Conservation (phyloP, 2,797 vertebrate species). For the Alectoris magna region DNA sequence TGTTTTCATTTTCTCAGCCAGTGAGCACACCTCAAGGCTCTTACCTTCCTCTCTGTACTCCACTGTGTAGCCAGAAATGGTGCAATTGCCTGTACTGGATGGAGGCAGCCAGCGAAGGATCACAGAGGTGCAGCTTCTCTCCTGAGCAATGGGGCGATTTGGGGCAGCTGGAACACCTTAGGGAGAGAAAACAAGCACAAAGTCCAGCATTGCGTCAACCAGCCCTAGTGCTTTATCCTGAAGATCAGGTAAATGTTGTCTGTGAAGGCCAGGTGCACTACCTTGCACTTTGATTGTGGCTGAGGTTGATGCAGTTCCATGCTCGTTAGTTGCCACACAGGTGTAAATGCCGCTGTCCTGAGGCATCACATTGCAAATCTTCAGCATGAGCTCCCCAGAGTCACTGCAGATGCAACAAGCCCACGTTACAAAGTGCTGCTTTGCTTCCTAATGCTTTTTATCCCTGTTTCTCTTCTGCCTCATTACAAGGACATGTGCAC, state of each 20-base stretch:
- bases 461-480: background rate
- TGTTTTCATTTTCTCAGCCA: background rate
- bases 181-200: background rate
- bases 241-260: fast-evolving
- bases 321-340: constrained; percentile 93
- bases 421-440: background rate
- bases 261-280: constrained; percentile 53
- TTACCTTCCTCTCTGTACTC: constrained; percentile 96
- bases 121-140: constrained; percentile 92
- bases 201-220: background rate
- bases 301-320: constrained; percentile 90
- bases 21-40: background rate
- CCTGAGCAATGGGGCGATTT: constrained; percentile 93
- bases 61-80: constrained; percentile 93
- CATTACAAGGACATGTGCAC: background rate
- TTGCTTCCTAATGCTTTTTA: background rate
- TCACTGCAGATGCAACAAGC: constrained; percentile 82
- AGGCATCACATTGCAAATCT: constrained; percentile 97
- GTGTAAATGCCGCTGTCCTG: constrained; percentile 99
- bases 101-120: constrained; percentile 96
- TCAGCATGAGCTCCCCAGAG: constrained; percentile 93
- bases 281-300: constrained; percentile 98
- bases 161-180: constrained; percentile 94
- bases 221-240: background rate
- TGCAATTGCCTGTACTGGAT: constrained; percentile 90